Conservation (phyloP, 2,113 vertebrate genomes). For the Sterrhoptilus dennistouni region DNA sequence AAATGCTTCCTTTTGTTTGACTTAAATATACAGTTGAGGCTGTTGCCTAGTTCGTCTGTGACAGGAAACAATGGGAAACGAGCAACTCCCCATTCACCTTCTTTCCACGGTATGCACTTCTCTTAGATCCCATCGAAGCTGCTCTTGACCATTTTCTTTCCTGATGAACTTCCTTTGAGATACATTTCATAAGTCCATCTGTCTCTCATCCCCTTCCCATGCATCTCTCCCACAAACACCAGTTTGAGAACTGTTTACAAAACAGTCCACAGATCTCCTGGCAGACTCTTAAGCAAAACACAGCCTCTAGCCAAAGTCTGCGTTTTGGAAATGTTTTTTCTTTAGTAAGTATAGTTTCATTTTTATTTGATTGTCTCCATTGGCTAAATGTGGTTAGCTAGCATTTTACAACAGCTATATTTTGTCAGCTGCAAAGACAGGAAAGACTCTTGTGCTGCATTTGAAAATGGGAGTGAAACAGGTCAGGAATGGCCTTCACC, state of each 20-base stretch:
- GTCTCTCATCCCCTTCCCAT: slow-evolving; percentile 11
- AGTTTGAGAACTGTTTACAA: slow-evolving; percentile 41
- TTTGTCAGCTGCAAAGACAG: not conserved
- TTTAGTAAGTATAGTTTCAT: slow-evolving; percentile 6
- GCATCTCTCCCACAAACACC: slow-evolving; percentile 14
- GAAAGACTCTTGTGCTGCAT: not conserved
- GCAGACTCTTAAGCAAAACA: slow-evolving; percentile 27
- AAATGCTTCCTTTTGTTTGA: not conserved
- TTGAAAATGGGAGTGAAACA: not conserved
- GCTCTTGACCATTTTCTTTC: not conserved
- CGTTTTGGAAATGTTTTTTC: slow-evolving; percentile 43
- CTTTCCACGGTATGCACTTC: not conserved
- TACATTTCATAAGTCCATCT: slow-evolving; percentile 24
- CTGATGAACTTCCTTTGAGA: not conserved
- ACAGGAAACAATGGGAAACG: not conserved
- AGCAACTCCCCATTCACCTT: not conserved
- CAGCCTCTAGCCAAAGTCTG: slow-evolving; percentile 18
- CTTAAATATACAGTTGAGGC: not conserved
- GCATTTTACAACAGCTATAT: slow-evolving; percentile 1
- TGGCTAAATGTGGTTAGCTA: slow-evolving; percentile 9
- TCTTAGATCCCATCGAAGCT: not conserved
- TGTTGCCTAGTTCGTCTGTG: not conserved
- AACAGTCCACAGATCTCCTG: slow-evolving; percentile 46
- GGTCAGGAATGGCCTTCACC: not conserved
- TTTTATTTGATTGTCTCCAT: slow-evolving; percentile 34